Evolutionary conservation across 2,113 vertebrate species (phyloP).

Genomic region (Regulus satrapa): DNA sequence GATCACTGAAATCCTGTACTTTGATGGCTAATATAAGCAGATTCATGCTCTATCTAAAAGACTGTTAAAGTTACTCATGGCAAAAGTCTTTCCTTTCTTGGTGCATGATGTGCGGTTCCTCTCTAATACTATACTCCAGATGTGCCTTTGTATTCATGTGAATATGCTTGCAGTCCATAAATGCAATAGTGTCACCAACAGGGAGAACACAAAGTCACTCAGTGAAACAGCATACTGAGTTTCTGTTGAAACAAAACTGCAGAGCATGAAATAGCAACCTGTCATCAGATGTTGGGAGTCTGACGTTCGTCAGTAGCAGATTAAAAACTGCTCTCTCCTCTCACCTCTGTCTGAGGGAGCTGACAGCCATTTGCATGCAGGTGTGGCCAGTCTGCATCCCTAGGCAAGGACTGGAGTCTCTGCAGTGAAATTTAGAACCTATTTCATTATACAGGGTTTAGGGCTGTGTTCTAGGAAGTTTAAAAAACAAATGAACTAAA

Average conservation of each 20-base stretch:
- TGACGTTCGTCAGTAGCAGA: slow-evolving; percentile 19
- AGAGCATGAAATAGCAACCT: slow-evolving; percentile 69
- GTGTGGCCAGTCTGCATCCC: background rate
- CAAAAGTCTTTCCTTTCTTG: background rate
- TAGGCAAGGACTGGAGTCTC: background rate
- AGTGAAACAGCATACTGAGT: slow-evolving; percentile 40
- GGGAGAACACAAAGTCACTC: slow-evolving; percentile 13
- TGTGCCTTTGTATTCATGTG: background rate
- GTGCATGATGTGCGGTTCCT: background rate
- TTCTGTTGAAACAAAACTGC: slow-evolving; percentile 61
- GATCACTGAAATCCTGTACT: background rate
- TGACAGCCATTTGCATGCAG: slow-evolving; percentile 25
- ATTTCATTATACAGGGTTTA: background rate
- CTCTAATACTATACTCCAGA: background rate
- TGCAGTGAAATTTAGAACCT: fast-evolving
- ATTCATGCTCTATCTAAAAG: background rate
- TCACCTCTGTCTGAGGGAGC: background rate
- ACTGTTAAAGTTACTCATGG: background rate
- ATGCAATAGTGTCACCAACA: background rate
- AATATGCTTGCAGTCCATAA: slow-evolving; percentile 28
- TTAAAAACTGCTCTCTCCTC: slow-evolving; percentile 30
- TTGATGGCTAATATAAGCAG: background rate
- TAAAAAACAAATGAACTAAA: background rate
- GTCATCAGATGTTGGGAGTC: slow-evolving; percentile 35
- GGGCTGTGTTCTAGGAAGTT: background rate